Base-by-base conservation (phyloP, 30 jellyfish, hydroid and myxozoan genomes). In the Aurelia aurita region DNA sequence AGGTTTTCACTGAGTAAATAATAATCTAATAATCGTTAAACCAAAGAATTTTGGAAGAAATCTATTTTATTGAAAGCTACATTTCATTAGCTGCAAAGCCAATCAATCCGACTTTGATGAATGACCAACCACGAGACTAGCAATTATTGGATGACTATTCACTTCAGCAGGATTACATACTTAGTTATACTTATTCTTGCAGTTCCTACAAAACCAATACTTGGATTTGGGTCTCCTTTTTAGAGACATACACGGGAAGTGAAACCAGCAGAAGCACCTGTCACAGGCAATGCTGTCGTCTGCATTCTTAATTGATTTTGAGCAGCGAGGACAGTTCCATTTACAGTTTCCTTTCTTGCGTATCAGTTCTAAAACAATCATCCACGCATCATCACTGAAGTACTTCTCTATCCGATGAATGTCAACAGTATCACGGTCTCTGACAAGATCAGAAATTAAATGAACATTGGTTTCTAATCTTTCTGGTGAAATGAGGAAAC, bases 341-440 rank as follows among this genome's bases (percentile, higher is more conserved):
- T 69, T 69, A 45, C 81, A 69, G 60, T 34, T 69, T 34, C 32
- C 18, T 25, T 69, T 69, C 81, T 34, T 69, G 34, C 16, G 23
- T 31, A 69, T n/a, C 5, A 69, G 32, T 13, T 69, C 64, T 22
- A 69, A 32, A 13, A 69, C 29, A 26, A 19, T 69, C 29, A n/a
- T 69, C 81, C 81, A 69, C 3, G 81, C 81, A 31, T 69, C 29
- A 45, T 34, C 63, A 69, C 64, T 31, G 35, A 69, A 69, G 35
- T 69, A 69, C 35, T 32, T 69, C 45, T 69, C 81, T 19, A 31
- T 45, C 32, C 63, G 66, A 27, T 69, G 60, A n/a, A 69, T 19
- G 29, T 69, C 81, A 69, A 69, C 81, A 32, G 31, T 3, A 19
- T 32, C 62, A 14, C 63, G 12, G 18, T 69, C 81, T 69, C 63